Conservation (phyloP, 1,140 invertebrate species). For the Centruroides sculpturatus region DNA sequence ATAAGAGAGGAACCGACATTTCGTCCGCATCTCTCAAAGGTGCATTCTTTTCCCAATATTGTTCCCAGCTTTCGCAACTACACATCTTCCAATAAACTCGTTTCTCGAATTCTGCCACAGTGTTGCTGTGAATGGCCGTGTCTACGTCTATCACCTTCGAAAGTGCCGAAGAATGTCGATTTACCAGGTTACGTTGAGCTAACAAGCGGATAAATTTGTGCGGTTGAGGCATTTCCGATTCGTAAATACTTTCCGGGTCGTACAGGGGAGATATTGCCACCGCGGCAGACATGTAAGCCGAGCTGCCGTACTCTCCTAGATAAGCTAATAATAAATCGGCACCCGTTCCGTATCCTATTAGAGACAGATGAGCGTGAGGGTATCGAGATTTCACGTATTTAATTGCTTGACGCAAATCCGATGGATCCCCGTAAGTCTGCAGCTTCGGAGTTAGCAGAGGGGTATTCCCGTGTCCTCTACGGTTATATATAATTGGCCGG, state of each 20-base stretch:
- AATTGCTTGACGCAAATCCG: conserved; percentile 22
- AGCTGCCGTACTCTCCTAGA: conserved; percentile 26
- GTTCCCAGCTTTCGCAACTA: conserved; percentile 19
- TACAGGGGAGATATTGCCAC: conserved; percentile 25
- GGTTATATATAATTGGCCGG: conserved; percentile 24
- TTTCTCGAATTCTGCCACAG: conserved; percentile 19
- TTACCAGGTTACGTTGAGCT: conserved; percentile 17
- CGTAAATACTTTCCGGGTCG: conserved; percentile 17
- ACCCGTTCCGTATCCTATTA: conserved; percentile 23
- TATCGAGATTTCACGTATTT: conserved; percentile 21
- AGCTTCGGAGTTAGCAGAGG: conserved; percentile 23
- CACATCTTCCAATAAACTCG: conserved; percentile 19
- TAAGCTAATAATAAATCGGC: conserved; percentile 23
- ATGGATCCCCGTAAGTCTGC: conserved; percentile 23
- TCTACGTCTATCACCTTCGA: conserved; percentile 18
- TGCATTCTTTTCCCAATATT: conserved; percentile 26
- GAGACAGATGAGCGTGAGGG: conserved; percentile 20
- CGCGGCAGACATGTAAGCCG: conserved; percentile 20
- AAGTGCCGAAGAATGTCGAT: conserved; percentile 16
- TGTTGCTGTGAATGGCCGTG: conserved; percentile 11
- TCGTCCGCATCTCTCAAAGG: conserved; percentile 26
- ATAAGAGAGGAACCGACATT: conserved; percentile 24
- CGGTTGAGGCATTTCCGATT: conserved; percentile 3
- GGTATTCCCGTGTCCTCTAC: conserved; percentile 22
- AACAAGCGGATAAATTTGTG: conserved; percentile 18